These are phyloP conservation scores for Teleogryllus occipitalis DNA, from an alignment of 1,140 invertebrate species.

Conservation along the genomic window DNA sequence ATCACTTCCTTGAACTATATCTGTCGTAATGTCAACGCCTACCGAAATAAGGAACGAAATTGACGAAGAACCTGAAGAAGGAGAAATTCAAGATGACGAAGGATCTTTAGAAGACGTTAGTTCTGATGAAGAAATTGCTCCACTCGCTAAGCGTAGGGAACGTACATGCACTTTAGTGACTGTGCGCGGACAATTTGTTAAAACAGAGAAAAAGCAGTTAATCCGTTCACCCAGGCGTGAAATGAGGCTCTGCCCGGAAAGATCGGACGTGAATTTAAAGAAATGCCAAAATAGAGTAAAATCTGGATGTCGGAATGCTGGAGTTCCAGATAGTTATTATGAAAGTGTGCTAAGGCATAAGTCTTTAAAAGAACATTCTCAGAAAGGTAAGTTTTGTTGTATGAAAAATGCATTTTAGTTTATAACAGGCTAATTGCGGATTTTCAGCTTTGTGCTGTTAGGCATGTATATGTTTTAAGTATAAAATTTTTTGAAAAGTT, in stretches of 20 bases:
- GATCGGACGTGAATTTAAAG: not conserved
- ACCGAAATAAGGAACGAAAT: too few species aligned
- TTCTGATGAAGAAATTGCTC: slow-evolving; percentile 6
- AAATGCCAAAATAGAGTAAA: not conserved
- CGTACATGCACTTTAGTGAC: not conserved
- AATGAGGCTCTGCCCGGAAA: not conserved
- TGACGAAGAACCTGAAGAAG: slow-evolving; percentile 12
- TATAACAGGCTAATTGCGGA: not conserved
- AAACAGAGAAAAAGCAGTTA: not conserved
- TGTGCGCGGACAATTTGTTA: not conserved
- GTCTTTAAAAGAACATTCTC: not conserved
- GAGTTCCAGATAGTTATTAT: not conserved
- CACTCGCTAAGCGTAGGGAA: not conserved
- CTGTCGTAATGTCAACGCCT: not conserved
- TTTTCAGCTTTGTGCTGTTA: not conserved
- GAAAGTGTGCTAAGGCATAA: not conserved
- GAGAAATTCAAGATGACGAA: slow-evolving; percentile 15
- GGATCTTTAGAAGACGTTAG: slow-evolving; percentile 13
- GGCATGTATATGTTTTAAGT: not conserved
- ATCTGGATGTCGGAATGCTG: not conserved
- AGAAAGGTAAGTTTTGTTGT: not conserved
- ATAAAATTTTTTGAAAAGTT: not conserved
- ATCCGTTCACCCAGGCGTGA: not conserved
- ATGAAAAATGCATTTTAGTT: not conserved
- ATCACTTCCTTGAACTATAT: not conserved